These are phyloP conservation scores for Streblospio benedicti DNA, from an alignment of 1,140 invertebrate species.

Conservation along the genomic window DNA sequence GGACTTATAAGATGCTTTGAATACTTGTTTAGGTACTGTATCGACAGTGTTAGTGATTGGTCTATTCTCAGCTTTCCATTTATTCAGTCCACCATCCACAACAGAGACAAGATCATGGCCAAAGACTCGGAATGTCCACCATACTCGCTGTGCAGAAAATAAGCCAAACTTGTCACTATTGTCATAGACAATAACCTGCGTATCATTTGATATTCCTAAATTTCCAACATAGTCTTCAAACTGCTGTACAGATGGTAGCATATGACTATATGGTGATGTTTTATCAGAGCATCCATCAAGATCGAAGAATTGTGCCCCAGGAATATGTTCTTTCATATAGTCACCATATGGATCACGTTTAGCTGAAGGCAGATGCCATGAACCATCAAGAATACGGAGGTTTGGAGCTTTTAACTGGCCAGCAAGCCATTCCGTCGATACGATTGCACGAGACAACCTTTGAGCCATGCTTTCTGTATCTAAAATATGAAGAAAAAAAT, in stretches of 20 bases:
- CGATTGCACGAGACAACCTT: too few relatives aligned
- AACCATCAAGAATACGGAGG: slow-evolving; percentile 31
- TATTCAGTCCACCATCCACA: slow-evolving; percentile 36
- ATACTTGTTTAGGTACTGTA: slow-evolving; percentile 20
- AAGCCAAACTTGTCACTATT: slow-evolving; percentile 30
- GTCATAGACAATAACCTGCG: slow-evolving; percentile 42
- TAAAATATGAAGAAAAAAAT: too few relatives aligned
- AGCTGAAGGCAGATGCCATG: slow-evolving; percentile 33
- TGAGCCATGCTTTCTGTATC: too few relatives aligned
- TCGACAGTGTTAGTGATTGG: slow-evolving; percentile 15
- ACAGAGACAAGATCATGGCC: slow-evolving; percentile 36
- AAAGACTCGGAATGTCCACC: slow-evolving; percentile 41
- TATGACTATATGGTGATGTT: slow-evolving; percentile 25
- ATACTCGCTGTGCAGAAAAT: slow-evolving; percentile 38
- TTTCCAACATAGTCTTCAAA: slow-evolving; percentile 38
- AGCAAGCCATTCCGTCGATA: slow-evolving; percentile 23
- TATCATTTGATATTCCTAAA: slow-evolving; percentile 37
- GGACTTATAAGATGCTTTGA: slow-evolving; percentile 24
- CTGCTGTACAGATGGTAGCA: slow-evolving; percentile 29
- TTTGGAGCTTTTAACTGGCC: slow-evolving; percentile 11
- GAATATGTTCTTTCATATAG: slow-evolving; percentile 28
- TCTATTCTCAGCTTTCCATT: slow-evolving; percentile 27
- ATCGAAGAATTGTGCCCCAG: slow-evolving; percentile 12
- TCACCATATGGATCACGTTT: slow-evolving; percentile 27
- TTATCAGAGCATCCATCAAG: slow-evolving; percentile 5